A percentile compares a stretch with the other conserved stretches of the same genome.
These are phyloP conservation scores for Pelodiscus sinensis DNA, from an alignment of 2,113 vertebrate genomes.

Conservation along the genomic window DNA sequence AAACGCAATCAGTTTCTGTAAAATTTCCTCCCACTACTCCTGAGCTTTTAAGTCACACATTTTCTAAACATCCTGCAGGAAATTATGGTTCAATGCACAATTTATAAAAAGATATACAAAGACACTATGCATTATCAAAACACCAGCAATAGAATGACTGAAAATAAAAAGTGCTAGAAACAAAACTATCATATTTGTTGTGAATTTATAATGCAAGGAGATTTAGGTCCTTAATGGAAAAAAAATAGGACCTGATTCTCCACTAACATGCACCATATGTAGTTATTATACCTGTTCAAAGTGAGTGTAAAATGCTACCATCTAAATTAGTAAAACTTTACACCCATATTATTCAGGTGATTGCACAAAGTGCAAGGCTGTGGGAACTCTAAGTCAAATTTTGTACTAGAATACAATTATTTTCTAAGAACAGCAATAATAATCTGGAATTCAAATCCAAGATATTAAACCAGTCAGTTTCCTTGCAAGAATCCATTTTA, in stretches of 20 bases:
- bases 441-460: background rate
- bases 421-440: background rate
- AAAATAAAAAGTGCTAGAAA: background rate
- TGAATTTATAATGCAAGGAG: background rate
- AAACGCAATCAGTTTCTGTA: background rate
- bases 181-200: background rate
- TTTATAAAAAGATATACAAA: background rate
- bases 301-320: background rate
- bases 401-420: background rate
- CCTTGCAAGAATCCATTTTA: background rate
- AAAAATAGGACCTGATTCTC: background rate
- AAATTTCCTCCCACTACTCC: background rate
- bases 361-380: background rate
- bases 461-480: background rate
- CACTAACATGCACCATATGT: background rate
- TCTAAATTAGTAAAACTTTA: background rate
- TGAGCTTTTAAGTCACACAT: background rate
- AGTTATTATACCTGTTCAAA: background rate
- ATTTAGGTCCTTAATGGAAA: background rate
- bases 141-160: background rate
- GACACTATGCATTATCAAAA: background rate
- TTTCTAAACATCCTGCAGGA: background rate
- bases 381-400: background rate
- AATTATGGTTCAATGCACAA: background rate
- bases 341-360: background rate